phyloP scores from a whole-genome alignment of 2,113 vertebrate species.

The Okapia johnstoni region DNA sequence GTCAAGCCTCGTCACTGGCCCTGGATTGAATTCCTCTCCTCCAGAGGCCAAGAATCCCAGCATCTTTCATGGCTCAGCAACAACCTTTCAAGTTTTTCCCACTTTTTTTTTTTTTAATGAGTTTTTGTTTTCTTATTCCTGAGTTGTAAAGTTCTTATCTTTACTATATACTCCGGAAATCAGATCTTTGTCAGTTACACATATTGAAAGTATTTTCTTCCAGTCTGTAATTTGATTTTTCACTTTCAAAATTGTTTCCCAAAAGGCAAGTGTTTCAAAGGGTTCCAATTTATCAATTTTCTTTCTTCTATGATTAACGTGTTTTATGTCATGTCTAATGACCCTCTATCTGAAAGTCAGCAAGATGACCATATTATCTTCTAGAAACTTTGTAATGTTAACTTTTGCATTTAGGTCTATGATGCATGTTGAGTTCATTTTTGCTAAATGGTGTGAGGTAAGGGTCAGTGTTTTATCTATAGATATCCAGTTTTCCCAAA shows the following conservation, averaged over 20 bases:
- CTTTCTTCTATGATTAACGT: neutral
- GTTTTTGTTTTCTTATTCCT: neutral
- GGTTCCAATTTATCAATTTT: neutral
- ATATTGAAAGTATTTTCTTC: neutral
- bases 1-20: neutral
- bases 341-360: neutral
- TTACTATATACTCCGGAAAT: neutral
- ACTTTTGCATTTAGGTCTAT: neutral
- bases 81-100: neutral
- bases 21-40: neutral
- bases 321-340: neutral
- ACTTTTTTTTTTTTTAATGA: neutral
- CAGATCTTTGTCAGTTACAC: neutral
- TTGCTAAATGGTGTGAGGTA: neutral
- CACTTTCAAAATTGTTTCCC: neutral
- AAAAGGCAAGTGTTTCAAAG: neutral
- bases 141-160: neutral
- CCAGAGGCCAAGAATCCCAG: neutral
- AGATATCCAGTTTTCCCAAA: neutral
- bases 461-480: neutral
- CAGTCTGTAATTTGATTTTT: neutral
- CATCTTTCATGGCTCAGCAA: neutral
- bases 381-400: neutral
- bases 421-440: neutral
- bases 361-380: neutral